Base-by-base conservation (phyloP, 2,888 invertebrate species). In the Myopa tessellatipennis region DNA sequence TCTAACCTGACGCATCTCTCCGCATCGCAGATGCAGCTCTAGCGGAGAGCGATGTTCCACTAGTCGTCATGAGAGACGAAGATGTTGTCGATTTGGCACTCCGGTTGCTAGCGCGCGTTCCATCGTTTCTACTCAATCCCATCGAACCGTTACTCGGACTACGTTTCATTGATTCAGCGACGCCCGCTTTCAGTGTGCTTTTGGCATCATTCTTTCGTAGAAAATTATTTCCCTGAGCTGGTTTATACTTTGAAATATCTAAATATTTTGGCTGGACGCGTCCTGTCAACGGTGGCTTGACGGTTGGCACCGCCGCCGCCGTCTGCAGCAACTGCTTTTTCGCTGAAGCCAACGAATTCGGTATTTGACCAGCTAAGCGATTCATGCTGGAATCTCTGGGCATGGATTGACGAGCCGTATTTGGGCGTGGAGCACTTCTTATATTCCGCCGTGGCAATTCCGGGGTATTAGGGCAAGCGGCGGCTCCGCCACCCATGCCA, bases 161-260 rank as follows among this genome's bases (percentile, higher is more conserved):
- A 52, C 88, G 87, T 74, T 87, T 87, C 81, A 90, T 89, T 40
- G 82, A 81, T 55, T 85, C 85, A 5, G 80, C 70, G 7, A 81
- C 58, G 77, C 83, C 81, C n/a, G 85, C 85, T 79, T 88, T 87
- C 18, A 90, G 81, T 4, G 89, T 89, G 81, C 87, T 90, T 82
- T 89, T 90, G 83, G 91, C 90, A 73, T 92, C 92, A 83, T 92
- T 92, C 61, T 91, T 87, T 14, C 92, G 88, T 61, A 90, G 83
- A 82, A 90, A 92, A 82, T 87, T 91, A 77, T 88, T 88, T 7
- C 88, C 87, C 79, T 91, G 90, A 3, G 90, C 90, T 70, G 88
- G 89, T 86, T 92, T 92, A 87, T 92, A 92, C 86, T 92, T 92
- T 71, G 92, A 92, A 79, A 92, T 92, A 87, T 92, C 92, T 78